Base-by-base conservation (phyloP, 2,888 invertebrate species). In the Pollenia amentaria region DNA sequence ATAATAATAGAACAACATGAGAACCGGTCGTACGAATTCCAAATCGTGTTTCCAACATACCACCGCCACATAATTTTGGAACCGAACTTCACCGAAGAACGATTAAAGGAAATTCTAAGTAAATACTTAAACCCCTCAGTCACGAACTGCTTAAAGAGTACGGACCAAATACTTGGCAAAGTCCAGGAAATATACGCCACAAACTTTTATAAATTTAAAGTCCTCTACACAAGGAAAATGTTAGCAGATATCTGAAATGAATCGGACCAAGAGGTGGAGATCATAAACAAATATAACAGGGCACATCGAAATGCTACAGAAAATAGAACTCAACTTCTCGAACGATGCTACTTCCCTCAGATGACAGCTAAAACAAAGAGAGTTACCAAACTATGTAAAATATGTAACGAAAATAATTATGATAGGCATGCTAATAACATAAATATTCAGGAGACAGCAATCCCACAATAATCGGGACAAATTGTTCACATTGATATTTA, bases 391-490 rank as follows among this genome's bases (percentile, higher is more conserved):
- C 2, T 21, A 21, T 21, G 21, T 21, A 21, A 21, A 2, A 21
- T 21, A 21, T 21, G 1, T 21, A 21, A 21, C 1, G 21, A 21
- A 21, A 21, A 51, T 21, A 67, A 67, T 21, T 67, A 87, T 16
- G 85, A 88, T 16, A 78, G 88, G 8, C 87, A 85, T 10, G 83
- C 82, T 2, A 73, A 83, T 16, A 88, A 88, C 4, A 85, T 87
- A 21, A 53, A 67, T 38, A 7, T 87, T 14, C 16, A 44, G 29
- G 55, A 84, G 72, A 88, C 84, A 9, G 78, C 85, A 11, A 83
- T 88, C 38, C 84, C 87, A 21, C 76, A 88, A 65, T 84, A 79
- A 42, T 88, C 85, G 10, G 81, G 83, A 12, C 70, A 88, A 40
- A 88, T 81, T 42, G 40, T 88, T 7, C 79, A 88, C 11, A 78